Conservation (phyloP, 2,113 vertebrate species). For the Melanerpes aurifrons region DNA sequence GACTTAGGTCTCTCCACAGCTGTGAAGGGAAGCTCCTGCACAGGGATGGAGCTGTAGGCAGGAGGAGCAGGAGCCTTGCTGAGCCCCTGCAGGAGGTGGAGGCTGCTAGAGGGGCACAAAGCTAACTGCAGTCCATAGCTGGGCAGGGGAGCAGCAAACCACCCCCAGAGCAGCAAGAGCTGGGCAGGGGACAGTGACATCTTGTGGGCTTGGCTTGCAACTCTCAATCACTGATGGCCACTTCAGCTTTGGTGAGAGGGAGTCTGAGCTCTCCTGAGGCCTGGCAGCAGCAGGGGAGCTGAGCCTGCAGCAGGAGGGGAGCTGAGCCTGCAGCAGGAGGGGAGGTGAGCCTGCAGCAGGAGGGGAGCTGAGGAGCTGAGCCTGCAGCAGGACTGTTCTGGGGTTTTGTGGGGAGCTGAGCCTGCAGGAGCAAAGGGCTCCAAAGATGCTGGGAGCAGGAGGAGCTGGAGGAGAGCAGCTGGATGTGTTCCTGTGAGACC, state of each 20-base stretch:
- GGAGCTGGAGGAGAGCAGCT: too few species aligned
- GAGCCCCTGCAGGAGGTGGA: not conserved
- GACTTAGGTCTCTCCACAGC: rapidly evolving
- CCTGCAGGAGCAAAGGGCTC: too few species aligned
- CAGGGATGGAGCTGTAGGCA: not conserved
- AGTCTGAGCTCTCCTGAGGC: not conserved
- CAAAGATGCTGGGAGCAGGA: too few species aligned
- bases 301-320: too few species aligned
- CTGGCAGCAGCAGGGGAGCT: too few species aligned
- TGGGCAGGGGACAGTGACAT: constrained; percentile 64
- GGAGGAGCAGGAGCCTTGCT: not conserved
- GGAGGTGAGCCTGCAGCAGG: too few species aligned
- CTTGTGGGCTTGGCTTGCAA: constrained; percentile 57
- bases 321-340: too few species aligned
- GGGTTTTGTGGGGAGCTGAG: too few species aligned
- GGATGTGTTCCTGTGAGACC: too few species aligned
- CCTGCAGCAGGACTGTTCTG: too few species aligned
- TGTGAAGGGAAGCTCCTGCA: not conserved
- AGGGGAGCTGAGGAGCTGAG: too few species aligned
- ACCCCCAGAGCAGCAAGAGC: rapidly evolving
- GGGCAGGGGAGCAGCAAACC: rapidly evolving
- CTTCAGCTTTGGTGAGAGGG: not conserved
- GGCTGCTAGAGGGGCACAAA: not conserved
- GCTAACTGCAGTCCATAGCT: rapidly evolving
- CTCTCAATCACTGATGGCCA: rapidly evolving